Conservation (phyloP, 2,888 invertebrate genomes). For the Schrankia costaestrigalis region DNA sequence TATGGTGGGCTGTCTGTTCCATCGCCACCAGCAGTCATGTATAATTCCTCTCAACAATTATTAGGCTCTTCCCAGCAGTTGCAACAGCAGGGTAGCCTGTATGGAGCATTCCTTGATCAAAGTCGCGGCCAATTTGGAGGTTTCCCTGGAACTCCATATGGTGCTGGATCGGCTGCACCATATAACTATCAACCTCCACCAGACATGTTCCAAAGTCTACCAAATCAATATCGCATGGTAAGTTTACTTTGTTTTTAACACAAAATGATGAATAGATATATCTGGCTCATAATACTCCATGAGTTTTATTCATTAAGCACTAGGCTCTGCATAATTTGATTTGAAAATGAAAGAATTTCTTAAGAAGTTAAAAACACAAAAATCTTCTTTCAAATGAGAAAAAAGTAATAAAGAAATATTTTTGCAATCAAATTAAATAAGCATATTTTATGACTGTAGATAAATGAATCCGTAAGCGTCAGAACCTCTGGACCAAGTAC, state of each 20-base stretch:
- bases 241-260: slow-evolving; percentile 21
- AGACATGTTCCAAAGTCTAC: slow-evolving; percentile 74
- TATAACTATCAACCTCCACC: slow-evolving; percentile 89
- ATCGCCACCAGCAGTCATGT: slow-evolving; percentile 91
- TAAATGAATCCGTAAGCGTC: too few species aligned
- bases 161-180: slow-evolving; percentile 84
- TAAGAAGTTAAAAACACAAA: too few species aligned
- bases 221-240: slow-evolving; percentile 74
- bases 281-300: neutral
- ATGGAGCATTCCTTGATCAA: slow-evolving; percentile 90
- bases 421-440: too few species aligned
- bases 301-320: too few species aligned
- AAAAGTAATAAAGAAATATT: too few species aligned
- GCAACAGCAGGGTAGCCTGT: slow-evolving; percentile 87
- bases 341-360: too few species aligned
- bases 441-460: too few species aligned
- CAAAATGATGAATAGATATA: neutral
- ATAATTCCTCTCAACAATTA: slow-evolving; percentile 86
- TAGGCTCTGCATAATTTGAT: too few species aligned
- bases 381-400: too few species aligned
- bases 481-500: too few species aligned
- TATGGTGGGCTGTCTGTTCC: slow-evolving; percentile 91
- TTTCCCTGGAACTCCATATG: slow-evolving; percentile 86
- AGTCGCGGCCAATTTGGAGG: slow-evolving; percentile 90
- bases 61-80: slow-evolving; percentile 80